These are phyloP conservation scores for Agonopterix alstromeriana DNA, from an alignment of 2,888 invertebrate species.

Conservation along the genomic window DNA sequence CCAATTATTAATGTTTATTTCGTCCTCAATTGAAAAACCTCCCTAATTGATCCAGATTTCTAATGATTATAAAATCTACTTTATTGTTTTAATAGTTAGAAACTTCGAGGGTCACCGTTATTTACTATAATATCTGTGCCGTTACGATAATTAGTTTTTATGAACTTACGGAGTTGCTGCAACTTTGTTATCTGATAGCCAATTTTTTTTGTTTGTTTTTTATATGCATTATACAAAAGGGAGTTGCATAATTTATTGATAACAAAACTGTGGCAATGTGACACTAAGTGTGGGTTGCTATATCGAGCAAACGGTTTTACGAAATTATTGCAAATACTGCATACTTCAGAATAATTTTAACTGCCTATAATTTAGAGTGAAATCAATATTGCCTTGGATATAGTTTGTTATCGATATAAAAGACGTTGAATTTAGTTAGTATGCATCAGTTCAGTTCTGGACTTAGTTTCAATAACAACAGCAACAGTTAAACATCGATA, in stretches of 20 bases:
- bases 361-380: constrained; percentile 47
- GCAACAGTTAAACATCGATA: constrained; percentile 18
- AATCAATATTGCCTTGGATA: constrained; percentile 64
- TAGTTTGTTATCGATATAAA: constrained; percentile 60
- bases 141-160: neutral
- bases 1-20: no score
- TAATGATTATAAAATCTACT: no score
- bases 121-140: no score
- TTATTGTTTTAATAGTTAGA: neutral
- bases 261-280: constrained; percentile 39
- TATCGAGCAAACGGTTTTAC: constrained; percentile 36
- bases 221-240: no score
- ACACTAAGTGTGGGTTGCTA: constrained; percentile 29
- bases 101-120: constrained; percentile 1
- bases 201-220: constrained; percentile 15
- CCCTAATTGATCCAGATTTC: constrained; percentile 1
- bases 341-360: constrained; percentile 41
- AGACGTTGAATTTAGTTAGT: constrained; percentile 40
- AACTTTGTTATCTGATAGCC: constrained; percentile 16
- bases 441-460: constrained; percentile 50
- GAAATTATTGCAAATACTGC: constrained; percentile 45
- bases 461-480: constrained; percentile 31
- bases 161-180: constrained; percentile 6
- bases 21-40: neutral
- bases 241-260: constrained; percentile 33